Evolutionary conservation across 2,888 invertebrate genomes (phyloP).

Genomic region (Lumbricus terrestris): DNA sequence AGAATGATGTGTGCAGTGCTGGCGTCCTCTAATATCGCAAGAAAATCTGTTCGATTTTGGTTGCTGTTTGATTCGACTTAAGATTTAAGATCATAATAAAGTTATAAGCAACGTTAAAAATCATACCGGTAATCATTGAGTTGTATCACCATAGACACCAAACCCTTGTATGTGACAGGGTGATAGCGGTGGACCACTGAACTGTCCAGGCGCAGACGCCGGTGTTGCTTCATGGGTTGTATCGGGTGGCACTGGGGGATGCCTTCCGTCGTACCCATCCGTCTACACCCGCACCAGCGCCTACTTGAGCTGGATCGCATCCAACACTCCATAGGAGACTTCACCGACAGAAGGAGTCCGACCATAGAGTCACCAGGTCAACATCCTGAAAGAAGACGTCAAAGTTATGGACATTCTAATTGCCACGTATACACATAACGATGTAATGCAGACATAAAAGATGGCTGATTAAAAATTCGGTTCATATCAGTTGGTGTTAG

Average conservation of each 20-base stretch:
- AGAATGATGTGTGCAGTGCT: too few species aligned
- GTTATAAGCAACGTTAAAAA: too few species aligned
- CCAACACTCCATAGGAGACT: constrained; percentile 13
- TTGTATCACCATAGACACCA: too few species aligned
- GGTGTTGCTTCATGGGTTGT: constrained; percentile 38
- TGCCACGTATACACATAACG: not conserved
- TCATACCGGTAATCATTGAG: too few species aligned
- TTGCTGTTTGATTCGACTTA: too few species aligned
- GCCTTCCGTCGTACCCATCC: constrained; percentile 27
- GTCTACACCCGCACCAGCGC: constrained; percentile 22
- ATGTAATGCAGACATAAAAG: not conserved
- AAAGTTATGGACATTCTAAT: not conserved
- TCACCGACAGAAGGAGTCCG: not conserved
- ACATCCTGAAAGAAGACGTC: not conserved
- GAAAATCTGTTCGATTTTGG: too few species aligned
- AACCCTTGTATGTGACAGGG: constrained; percentile 28
- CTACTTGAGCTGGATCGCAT: constrained; percentile 19
- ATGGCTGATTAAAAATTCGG: not conserved
- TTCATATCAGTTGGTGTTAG: not conserved
- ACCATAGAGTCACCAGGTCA: not conserved
- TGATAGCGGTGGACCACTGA: constrained; percentile 39
- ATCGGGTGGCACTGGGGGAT: constrained; percentile 19
- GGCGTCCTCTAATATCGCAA: too few species aligned
- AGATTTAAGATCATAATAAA: too few species aligned
- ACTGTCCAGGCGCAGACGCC: constrained; percentile 33